Base-by-base conservation (phyloP, 53 echinoderm and acorn worm genomes). In the Stichopus horrens region DNA sequence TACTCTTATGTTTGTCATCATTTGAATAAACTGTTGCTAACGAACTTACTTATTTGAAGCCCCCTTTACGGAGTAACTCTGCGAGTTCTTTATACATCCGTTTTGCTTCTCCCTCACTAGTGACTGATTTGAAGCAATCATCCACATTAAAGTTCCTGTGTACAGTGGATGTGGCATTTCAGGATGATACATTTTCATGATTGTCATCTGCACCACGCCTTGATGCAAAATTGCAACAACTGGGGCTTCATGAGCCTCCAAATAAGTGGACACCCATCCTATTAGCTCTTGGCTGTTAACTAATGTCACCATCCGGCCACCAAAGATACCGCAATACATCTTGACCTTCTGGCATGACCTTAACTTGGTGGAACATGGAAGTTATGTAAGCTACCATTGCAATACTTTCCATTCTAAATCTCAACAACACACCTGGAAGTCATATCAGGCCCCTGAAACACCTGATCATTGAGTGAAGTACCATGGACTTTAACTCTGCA, bases 191-290 rank as follows among this genome's bases (percentile, higher is more conserved):
- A 74, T 77, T 9, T 74, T n/a, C 21, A 73, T 75, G 87, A 75
- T 93, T 54, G 76, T 90, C 90, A 16, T 88, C 90, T 75, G 90
- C 90, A n/a, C 89, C 91, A 4, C 77, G 37, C 93, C 18, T 89
- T 7, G 67, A 14, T 22, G 93, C 93, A 76, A 57, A 92, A 58
- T 81, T 83, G 59, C 90, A 86, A 86, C 86, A 88, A 79, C 88
- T 88, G 1, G 89, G 93, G 13, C 83, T 76, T 65, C 83, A n/a
- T n/a, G n/a, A n/a, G n/a, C n/a, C n/a, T n/a, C n/a, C n/a, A 2
- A 37, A 37, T 37, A 37, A 37, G 1, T 37, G 37, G 37, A 37
- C 37, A 37, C 37, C 37, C 37, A 37, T 37, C 0, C 37, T 37
- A 2, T 37, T 1, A 37, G 2, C 0, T 37, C 0, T 37, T 37